Base-by-base conservation (phyloP, 2,888 invertebrate genomes). In the Tricholauxania praeusta region DNA sequence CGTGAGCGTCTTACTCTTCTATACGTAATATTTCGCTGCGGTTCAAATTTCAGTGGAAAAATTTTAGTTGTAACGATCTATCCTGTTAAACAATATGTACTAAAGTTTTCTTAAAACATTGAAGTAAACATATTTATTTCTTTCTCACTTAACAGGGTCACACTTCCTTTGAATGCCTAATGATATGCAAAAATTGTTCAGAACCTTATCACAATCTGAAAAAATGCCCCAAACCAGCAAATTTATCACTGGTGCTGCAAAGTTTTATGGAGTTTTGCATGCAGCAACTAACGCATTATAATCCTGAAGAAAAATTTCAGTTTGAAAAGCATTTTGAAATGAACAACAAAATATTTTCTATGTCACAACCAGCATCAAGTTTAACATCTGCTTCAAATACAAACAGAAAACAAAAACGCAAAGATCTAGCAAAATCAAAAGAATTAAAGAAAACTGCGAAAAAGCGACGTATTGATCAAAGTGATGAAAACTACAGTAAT, bases 181-280 rank as follows among this genome's bases (percentile, higher is more conserved):
- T 82, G 81, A 83, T 86, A 17, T 87, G 86, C 71, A 80, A 83
- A 32, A 86, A 84, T 49, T 87, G 86, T 65, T 82, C 83, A 0
- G 82, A 78, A 1, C 80, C 80, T 1, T 81, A 83, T 77, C 83
- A 85, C 51, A 80, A 80, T 59, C 69, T 82, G 4, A 84, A 83
- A 67, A 82, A 77, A n/a, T 82, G 83, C 19, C 82, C 84, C 2
- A 80, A 83, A 19, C 84, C 85, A 0, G 80, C 83, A 0, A 86
- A 87, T 74, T 72, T 85, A 1, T 82, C 81, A 49, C 77, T 81
- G 17, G 82, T 85, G 69, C 74, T 87, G 67, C 86, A 85, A 75
- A 74, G 81, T 4, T 86, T 84, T 53, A 82, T 87, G 81, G 85
- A 87, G 74, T 87, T 85, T 74, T 84, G 81, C 51, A 82, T 85